Base-by-base conservation (phyloP, 2,888 invertebrate species). In the Apodemia hepburni region DNA sequence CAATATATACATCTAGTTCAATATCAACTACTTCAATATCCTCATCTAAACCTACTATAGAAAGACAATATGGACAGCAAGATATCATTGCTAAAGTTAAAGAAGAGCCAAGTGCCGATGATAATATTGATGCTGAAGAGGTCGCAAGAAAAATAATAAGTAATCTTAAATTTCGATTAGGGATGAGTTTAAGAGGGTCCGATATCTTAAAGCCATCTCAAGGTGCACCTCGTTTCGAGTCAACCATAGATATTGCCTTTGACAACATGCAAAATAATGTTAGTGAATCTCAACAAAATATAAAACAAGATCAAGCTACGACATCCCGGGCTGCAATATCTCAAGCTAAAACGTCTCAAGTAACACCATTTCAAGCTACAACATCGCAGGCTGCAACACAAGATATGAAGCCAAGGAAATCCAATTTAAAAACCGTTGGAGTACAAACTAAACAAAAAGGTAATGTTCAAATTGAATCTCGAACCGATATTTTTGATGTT, bases 391-490 rank as follows among this genome's bases (percentile, higher is more conserved):
- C 22, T 11, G 12, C 22, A 4, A 27, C 29, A 29, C 60, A 47
- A 17, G 22, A 60, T n/a, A 60, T 51, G 9, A 61, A 12, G 3
- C 27, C 47, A 12, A 42, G 69, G 59, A 77, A 73, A 61, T 80
- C 83, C 0, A 81, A 68, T 70, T 70, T 83, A 51, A 84, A 79
- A 69, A 66, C 73, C 35, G 66, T 71, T 15, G 69, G 70, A 42
- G 60, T 75, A 17, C 84, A 83, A 70, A 81, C 81, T 3, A 72
- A 75, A 8, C 69, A 67, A 42, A 62, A 60, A 47, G 63, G 62
- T 38, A 60, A 69, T 66, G 78, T 84, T 12, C 71, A 72, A n/a
- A 80, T 82, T 66, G 76, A 77, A 22, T 73, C 74, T 3, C 68
- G 65, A 62, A 69, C 65, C 2, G 66, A 65, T 7, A 64, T 65